phyloP scores from a whole-genome alignment of 2,888 invertebrate genomes.

The Galeruca laticollis region DNA sequence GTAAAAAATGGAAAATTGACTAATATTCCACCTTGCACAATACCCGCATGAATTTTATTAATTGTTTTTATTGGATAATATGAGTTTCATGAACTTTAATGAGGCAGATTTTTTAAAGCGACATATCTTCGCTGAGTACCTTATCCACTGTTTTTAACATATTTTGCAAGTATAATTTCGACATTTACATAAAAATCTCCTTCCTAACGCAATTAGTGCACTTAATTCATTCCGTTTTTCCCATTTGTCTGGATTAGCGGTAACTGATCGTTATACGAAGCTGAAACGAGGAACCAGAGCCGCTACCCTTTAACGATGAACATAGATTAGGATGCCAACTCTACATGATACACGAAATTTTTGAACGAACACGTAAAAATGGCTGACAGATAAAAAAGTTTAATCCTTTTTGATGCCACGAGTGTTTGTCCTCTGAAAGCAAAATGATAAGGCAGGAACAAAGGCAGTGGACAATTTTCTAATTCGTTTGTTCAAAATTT shows the following conservation, averaged over 20 bases:
- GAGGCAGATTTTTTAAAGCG: slow-evolving; percentile 16
- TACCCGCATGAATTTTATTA: background rate
- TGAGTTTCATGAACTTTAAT: slow-evolving; percentile 17
- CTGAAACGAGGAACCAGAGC: slow-evolving; percentile 14
- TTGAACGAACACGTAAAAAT: slow-evolving; percentile 11
- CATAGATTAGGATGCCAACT: slow-evolving; percentile 21
- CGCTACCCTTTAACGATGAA: slow-evolving; percentile 21
- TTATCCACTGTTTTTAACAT: slow-evolving; percentile 18
- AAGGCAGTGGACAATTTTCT: background rate
- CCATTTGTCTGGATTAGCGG: slow-evolving; percentile 25
- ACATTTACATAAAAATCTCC: slow-evolving; percentile 21
- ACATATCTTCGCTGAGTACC: slow-evolving; percentile 20
- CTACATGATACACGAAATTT: slow-evolving; percentile 21
- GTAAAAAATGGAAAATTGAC: background rate
- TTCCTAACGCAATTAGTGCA: slow-evolving; percentile 23
- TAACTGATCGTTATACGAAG: slow-evolving; percentile 20
- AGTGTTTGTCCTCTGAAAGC: slow-evolving; percentile 4
- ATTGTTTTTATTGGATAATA: slow-evolving; percentile 12
- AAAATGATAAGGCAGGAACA: slow-evolving; percentile 13
- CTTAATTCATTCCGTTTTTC: slow-evolving; percentile 25
- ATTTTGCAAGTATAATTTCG: slow-evolving; percentile 23
- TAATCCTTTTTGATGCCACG: slow-evolving; percentile 13
- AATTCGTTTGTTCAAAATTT: background rate
- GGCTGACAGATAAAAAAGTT: slow-evolving; percentile 21
- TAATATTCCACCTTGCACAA: background rate